Percentiles rank a stretch among this genome's conserved stretches.
phyloP scores from a whole-genome alignment of 2,888 invertebrate species.

The Euplagia quadripunctaria region DNA sequence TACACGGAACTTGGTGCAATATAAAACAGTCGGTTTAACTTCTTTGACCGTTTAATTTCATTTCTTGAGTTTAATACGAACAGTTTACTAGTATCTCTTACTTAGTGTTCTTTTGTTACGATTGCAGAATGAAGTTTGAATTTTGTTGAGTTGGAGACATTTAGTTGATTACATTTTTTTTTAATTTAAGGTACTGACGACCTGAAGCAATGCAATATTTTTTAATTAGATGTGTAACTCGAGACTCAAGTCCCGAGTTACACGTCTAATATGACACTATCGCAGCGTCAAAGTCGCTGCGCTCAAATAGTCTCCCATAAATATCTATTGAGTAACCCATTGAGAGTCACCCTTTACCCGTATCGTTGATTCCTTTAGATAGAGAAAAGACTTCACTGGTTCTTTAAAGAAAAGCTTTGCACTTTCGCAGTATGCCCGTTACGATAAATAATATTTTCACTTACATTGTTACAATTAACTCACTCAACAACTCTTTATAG shows the following conservation, averaged over 20 bases:
- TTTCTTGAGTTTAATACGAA: slow-evolving; percentile 44
- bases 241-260: no score
- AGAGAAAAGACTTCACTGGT: not conserved
- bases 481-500: slow-evolving; percentile 19
- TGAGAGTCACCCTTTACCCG: not conserved
- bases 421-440: not conserved
- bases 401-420: not conserved
- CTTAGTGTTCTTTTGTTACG: slow-evolving; percentile 18
- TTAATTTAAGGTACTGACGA: not conserved
- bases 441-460: not conserved
- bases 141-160: not conserved
- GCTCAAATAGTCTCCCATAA: no score
- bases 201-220: not conserved
- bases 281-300: not conserved
- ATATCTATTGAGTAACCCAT: not conserved
- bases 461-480: not conserved
- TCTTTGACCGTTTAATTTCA: slow-evolving; percentile 58
- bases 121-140: slow-evolving; percentile 7
- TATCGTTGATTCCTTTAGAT: not conserved
- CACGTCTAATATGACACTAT: not conserved
- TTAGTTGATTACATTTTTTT: not conserved
- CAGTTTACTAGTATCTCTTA: slow-evolving; percentile 15
- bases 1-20: slow-evolving; percentile 59
- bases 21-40: slow-evolving; percentile 44
- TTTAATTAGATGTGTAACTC: no score